Evolutionary conservation across 2,888 invertebrate genomes (phyloP).

Genomic region (Rhamphomyia laevipes): DNA sequence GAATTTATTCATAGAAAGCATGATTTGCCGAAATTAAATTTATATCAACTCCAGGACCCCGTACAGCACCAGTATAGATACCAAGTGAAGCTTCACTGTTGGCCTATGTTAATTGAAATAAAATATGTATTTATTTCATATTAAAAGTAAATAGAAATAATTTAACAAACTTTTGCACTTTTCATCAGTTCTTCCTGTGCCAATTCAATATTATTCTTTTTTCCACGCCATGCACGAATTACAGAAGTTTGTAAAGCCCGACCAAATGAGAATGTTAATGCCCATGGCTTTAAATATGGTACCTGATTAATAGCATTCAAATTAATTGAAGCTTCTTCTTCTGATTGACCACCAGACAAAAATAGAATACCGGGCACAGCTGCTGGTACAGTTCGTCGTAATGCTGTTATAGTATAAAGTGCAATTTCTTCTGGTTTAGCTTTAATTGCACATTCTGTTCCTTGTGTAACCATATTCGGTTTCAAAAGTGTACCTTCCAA

Average conservation of each 20-base stretch:
- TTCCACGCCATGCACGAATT: conserved; percentile 82
- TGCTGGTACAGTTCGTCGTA: conserved; percentile 82
- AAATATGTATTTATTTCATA: not conserved
- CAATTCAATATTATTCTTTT: conserved; percentile 63
- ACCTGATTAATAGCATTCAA: conserved; percentile 84
- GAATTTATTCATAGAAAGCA: too few relatives aligned
- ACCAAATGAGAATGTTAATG: conserved; percentile 88
- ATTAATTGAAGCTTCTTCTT: conserved; percentile 87
- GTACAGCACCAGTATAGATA: conserved; percentile 82
- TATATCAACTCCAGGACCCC: conserved; percentile 75
- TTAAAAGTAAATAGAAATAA: not conserved
- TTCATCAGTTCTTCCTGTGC: conserved; percentile 77
- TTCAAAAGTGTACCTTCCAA: conserved; percentile 91
- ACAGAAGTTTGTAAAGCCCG: conserved; percentile 91
- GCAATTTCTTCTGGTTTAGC: conserved; percentile 70
- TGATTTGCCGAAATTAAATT: conserved; percentile 93
- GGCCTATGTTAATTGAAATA: conserved; percentile 49
- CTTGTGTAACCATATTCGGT: conserved; percentile 93
- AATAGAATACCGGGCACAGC: conserved; percentile 88
- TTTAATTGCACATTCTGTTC: conserved; percentile 52
- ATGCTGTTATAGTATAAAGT: conserved; percentile 76
- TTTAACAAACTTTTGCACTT: conserved; percentile 65
- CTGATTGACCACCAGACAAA: conserved; percentile 92
- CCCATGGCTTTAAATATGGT: conserved; percentile 78
- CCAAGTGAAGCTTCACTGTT: conserved; percentile 87